Percentiles rank a stretch among this genome's conserved stretches.
Conservation (phyloP, 2,797 vertebrate genomes). For the Enteromius unitaeniatus region DNA sequence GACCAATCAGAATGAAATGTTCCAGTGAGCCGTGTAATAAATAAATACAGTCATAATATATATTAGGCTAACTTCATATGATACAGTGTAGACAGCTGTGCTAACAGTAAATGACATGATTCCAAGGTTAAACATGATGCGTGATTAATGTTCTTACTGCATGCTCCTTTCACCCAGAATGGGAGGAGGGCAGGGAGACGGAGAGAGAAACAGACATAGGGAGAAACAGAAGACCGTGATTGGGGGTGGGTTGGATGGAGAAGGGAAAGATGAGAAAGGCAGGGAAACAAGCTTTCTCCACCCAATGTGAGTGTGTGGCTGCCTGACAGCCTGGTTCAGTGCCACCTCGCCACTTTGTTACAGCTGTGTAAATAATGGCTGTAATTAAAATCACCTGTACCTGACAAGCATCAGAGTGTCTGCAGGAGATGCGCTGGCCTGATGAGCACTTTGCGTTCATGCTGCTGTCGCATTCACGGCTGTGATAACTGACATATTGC, state of each 20-base stretch:
- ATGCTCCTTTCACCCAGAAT: slow-evolving; percentile 54
- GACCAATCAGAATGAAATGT: not conserved
- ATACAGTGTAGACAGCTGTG: slow-evolving; percentile 50
- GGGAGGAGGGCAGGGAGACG: slow-evolving; percentile 27
- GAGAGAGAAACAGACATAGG: slow-evolving; percentile 23
- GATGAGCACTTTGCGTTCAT: slow-evolving; percentile 55
- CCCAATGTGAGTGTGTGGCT: slow-evolving; percentile 24
- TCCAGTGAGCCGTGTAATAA: slow-evolving; percentile 3
- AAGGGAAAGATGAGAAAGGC: slow-evolving; percentile 24
- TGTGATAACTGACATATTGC: slow-evolving; percentile 56
- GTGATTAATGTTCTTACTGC: slow-evolving; percentile 65
- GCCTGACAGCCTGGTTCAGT: slow-evolving; percentile 42
- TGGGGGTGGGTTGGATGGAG: not conserved
- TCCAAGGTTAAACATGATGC: slow-evolving; percentile 65
- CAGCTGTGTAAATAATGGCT: slow-evolving; percentile 64
- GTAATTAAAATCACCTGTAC: slow-evolving; percentile 66
- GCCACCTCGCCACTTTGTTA: slow-evolving; percentile 61
- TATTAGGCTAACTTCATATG: slow-evolving; percentile 45
- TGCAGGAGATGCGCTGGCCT: slow-evolving; percentile 52
- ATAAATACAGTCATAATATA: slow-evolving; percentile 1
- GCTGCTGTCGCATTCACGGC: slow-evolving; percentile 37
- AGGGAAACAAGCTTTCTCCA: slow-evolving; percentile 41
- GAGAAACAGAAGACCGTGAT: not conserved
- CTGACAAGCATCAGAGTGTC: slow-evolving; percentile 58
- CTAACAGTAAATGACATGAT: slow-evolving; percentile 59